phyloP scores from a whole-genome alignment of 2,888 invertebrate genomes.

The Ectemnius lituratus region DNA sequence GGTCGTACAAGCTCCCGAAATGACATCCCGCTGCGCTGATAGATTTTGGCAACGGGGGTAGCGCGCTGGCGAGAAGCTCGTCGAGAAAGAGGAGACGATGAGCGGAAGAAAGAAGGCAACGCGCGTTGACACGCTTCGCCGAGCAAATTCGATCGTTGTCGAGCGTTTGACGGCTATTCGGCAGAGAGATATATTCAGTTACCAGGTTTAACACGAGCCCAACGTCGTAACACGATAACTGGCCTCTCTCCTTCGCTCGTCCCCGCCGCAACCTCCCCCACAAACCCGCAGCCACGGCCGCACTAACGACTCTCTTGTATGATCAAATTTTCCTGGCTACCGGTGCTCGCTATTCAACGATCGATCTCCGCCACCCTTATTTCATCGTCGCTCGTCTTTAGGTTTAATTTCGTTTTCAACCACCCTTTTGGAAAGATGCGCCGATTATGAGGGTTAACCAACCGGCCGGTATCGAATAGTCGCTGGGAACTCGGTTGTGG shows the following conservation, averaged over 20 bases:
- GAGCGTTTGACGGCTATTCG: slow-evolving; percentile 73
- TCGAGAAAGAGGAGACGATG: slow-evolving; percentile 23
- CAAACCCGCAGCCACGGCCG: slow-evolving; percentile 41
- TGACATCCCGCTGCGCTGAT: slow-evolving; percentile 45
- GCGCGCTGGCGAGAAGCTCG: slow-evolving; percentile 30
- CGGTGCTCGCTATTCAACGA: slow-evolving; percentile 40
- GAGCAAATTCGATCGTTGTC: slow-evolving; percentile 74
- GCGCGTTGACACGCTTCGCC: slow-evolving; percentile 57
- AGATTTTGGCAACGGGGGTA: slow-evolving; percentile 51
- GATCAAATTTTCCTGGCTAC: slow-evolving; percentile 50
- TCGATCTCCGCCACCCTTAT: neutral
- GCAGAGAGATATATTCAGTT: slow-evolving; percentile 72
- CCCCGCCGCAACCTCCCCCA: slow-evolving; percentile 33
- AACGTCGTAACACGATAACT: slow-evolving; percentile 73
- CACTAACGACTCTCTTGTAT: slow-evolving; percentile 44
- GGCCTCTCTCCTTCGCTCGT: slow-evolving; percentile 57
- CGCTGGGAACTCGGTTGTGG: too few species aligned
- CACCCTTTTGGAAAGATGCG: neutral
- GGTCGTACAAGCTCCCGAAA: slow-evolving; percentile 8
- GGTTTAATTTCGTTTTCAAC: neutral
- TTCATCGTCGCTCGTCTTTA: too few species aligned
- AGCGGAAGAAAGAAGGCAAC: slow-evolving; percentile 32
- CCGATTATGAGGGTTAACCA: too few species aligned
- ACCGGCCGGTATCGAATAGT: too few species aligned
- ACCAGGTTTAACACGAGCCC: slow-evolving; percentile 71